These are phyloP conservation scores for Scaptomyza tumidula DNA, from an alignment of 2,888 invertebrate species.

Conservation along the genomic window DNA sequence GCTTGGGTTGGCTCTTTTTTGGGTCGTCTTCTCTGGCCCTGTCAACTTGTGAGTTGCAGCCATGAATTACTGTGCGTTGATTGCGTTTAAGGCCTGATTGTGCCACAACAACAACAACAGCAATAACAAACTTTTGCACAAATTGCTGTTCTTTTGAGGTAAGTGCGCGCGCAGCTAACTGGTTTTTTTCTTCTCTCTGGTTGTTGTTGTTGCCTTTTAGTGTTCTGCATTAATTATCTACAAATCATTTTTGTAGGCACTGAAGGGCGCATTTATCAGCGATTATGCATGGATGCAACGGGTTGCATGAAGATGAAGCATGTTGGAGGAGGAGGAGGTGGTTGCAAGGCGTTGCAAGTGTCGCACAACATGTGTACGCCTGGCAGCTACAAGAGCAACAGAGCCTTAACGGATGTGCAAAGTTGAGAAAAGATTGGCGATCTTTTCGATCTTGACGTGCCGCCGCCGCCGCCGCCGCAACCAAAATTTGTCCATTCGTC, in stretches of 20 bases:
- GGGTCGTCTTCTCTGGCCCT: conserved; percentile 42
- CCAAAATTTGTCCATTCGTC: conserved; percentile 54
- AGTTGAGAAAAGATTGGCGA: conserved; percentile 13
- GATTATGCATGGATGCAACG: conserved; percentile 67
- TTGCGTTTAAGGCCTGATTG: conserved; percentile 79
- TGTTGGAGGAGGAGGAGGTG: neutral
- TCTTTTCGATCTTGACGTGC: conserved; percentile 60
- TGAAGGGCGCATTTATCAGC: conserved; percentile 77
- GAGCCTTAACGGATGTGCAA: conserved; percentile 23
- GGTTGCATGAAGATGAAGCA: no score
- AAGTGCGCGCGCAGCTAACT: conserved; percentile 56
- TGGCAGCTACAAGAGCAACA: conserved; percentile 34
- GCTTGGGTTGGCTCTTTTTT: no score
- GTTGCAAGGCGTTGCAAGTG: conserved; percentile 46
- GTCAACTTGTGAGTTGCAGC: conserved; percentile 56
- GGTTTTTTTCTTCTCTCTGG: conserved; percentile 36
- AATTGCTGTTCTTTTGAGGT: conserved; percentile 67
- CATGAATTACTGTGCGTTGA: conserved; percentile 80
- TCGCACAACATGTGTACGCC: conserved; percentile 71
- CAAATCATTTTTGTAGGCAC: conserved; percentile 78
- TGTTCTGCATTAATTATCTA: conserved; percentile 77
- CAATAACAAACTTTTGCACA: conserved; percentile 52
- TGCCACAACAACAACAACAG: conserved; percentile 37
- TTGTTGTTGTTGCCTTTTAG: neutral
- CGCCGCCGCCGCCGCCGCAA: conserved; percentile 44